These are phyloP conservation scores for Drosophila borealis DNA, from an alignment of 2,888 invertebrate species.

Conservation along the genomic window DNA sequence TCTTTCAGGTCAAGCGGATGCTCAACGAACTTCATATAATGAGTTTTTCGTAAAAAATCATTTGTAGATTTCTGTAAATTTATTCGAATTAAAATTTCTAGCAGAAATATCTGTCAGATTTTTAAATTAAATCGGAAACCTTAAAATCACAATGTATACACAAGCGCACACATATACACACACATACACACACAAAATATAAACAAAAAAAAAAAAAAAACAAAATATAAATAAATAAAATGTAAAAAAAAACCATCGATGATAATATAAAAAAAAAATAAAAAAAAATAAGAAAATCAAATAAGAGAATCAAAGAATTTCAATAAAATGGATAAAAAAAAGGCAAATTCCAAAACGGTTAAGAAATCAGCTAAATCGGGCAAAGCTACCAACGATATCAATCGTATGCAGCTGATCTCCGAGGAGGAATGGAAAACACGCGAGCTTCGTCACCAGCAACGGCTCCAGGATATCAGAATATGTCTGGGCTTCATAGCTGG, in stretches of 20 bases:
- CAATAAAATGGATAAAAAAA: conserved; percentile 3
- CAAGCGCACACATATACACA: neutral
- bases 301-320: too few species aligned
- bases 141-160: neutral
- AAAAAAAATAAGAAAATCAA: neutral
- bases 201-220: conserved; percentile 10
- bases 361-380: neutral
- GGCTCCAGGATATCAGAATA: conserved; percentile 62
- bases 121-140: neutral
- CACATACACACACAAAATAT: conserved; percentile 3
- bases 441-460: conserved; percentile 49
- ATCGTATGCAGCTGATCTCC: conserved; percentile 37
- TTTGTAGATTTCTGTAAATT: neutral
- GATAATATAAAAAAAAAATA: conserved; percentile 5
- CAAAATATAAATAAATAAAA: neutral
- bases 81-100: conserved; percentile 18
- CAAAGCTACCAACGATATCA: fast-evolving
- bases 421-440: conserved; percentile 55
- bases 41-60: conserved; percentile 73
- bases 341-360: conserved; percentile 1
- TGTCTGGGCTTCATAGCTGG: conserved; percentile 59
- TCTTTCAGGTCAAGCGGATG: conserved; percentile 66
- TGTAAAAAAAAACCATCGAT: neutral
- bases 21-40: conserved; percentile 51
- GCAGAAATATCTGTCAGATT: conserved; percentile 32